These are phyloP conservation scores for Miniopterus natalensis DNA, from an alignment of 2,113 vertebrate species.

Conservation along the genomic window DNA sequence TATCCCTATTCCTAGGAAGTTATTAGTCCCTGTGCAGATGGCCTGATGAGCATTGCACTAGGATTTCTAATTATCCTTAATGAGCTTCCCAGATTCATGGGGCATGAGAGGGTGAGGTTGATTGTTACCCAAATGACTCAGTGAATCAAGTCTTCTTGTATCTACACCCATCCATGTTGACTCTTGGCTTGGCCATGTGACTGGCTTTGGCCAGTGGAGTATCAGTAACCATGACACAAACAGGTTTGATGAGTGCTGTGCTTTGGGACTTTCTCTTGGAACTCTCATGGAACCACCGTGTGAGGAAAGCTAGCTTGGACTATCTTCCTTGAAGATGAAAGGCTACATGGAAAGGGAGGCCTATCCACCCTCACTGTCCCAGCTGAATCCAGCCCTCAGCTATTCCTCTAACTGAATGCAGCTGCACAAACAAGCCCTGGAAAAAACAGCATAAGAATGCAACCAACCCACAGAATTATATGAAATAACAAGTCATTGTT, in stretches of 20 bases:
- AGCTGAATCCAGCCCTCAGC: background rate
- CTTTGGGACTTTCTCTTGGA: background rate
- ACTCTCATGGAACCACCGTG: background rate
- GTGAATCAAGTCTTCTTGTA: slow-evolving; percentile 60
- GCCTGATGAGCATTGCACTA: slow-evolving; percentile 62
- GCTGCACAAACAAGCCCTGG: background rate
- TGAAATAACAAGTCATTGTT: background rate
- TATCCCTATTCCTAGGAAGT: slow-evolving; percentile 31
- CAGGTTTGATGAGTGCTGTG: background rate
- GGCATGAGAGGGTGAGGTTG: slow-evolving; percentile 55
- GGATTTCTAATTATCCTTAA: slow-evolving; percentile 77
- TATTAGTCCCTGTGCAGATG: slow-evolving; percentile 63
- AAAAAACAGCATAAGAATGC: background rate
- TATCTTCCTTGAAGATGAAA: background rate
- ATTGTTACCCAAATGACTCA: slow-evolving; percentile 55
- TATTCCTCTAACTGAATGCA: background rate
- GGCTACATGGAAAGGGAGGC: background rate
- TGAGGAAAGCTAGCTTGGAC: background rate
- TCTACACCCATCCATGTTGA: background rate
- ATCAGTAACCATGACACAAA: background rate
- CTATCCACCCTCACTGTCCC: background rate
- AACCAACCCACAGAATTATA: background rate
- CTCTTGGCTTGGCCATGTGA: background rate
- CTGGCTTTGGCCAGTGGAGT: background rate
- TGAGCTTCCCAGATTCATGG: slow-evolving; percentile 75